Base-by-base conservation (phyloP, 2,797 vertebrate species). In the Tenualosa ilisha region DNA sequence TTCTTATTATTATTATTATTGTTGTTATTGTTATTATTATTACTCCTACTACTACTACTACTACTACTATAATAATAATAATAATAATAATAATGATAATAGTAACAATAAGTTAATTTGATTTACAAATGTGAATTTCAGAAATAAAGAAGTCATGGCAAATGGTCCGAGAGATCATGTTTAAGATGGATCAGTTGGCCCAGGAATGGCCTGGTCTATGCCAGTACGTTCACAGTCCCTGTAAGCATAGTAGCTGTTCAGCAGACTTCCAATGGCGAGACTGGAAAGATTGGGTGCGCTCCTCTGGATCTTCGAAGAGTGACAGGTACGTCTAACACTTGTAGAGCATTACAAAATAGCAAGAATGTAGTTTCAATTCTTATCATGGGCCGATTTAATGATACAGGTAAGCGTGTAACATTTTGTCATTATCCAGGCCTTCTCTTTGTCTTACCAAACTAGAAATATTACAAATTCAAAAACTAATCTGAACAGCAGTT, bases 131-230 rank as follows among this genome's bases (percentile, higher is more conserved):
- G 68, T 46, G 46, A 31, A 26, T 82, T 24, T 65, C 85, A 93
- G 94, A 90, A 83, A 94, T 94, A 84, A 90, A 84, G 46, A 85
- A 87, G 56, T 24, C 86, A 12, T 96, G 96, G 95, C 92, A 93
- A 82, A 93, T 96, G 84, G 91, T 95, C 15, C 86, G 94, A 89
- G 84, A 89, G 0, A 87, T 93, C 15, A 92, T 96, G 89, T 89
- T 51, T 56, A 92, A 91, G 75, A 2, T 93, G 85, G 88, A 88
- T 86, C 87, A 90, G 86, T 91, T 96, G 0, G 84, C 92, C 0
- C 89, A 92, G 81, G 94, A 95, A 90, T 95, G 95, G 95, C 95
- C 92, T 0, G 96, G 95, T 31, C 91, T 96, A 86, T 92, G 92
- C 0, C 2, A 91, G 31, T 92, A 91, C 0, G 79, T 95, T n/a